phyloP scores from a whole-genome alignment of 2,888 invertebrate species.

The Julus scandinavius region DNA sequence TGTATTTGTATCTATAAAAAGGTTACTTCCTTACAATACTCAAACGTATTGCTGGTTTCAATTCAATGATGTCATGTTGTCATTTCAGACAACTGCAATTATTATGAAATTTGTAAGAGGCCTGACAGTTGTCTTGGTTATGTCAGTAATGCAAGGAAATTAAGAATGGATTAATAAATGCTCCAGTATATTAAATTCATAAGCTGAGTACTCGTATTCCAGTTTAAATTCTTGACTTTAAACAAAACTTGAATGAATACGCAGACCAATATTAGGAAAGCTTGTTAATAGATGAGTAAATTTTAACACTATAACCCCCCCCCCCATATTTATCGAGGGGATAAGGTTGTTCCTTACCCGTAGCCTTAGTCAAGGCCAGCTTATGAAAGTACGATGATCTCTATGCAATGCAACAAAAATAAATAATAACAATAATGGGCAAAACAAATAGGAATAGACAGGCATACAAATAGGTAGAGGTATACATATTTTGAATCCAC shows the following conservation, averaged over 20 bases:
- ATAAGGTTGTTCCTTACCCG: neutral
- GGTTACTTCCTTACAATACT: no score
- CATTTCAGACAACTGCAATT: no score
- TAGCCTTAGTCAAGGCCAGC: neutral
- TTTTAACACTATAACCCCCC: neutral
- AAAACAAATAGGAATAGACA: neutral
- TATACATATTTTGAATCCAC: neutral
- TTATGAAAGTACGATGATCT: neutral
- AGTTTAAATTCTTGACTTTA: no score
- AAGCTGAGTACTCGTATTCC: no score
- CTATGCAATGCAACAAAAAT: neutral
- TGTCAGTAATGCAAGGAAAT: neutral
- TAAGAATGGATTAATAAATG: no score
- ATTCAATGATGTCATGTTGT: no score
- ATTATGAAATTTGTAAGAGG: no score
- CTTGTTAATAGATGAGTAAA: neutral
- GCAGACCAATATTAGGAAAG: neutral
- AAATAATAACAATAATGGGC: conserved; percentile 23
- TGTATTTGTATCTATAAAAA: no score
- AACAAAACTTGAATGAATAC: neutral
- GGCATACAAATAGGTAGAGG: neutral
- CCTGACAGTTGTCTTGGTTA: no score
- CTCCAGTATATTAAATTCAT: no score
- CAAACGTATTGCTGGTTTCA: no score
- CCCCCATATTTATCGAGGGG: neutral